Conservation (phyloP, 2,113 vertebrate species). For the Amia ocellicauda region DNA sequence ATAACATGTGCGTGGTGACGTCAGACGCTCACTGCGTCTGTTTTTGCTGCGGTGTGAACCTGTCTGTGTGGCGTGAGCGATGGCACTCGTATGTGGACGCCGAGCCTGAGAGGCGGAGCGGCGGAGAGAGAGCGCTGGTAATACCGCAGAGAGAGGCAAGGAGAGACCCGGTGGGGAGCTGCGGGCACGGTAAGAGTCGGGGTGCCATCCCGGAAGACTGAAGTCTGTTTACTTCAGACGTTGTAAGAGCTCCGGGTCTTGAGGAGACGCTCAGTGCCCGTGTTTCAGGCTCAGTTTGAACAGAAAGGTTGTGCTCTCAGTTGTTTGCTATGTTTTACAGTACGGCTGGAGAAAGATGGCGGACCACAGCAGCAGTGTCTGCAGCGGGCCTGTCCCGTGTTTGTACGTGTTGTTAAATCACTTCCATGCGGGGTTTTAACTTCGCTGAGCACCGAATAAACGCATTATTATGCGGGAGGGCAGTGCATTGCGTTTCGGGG, state of each 20-base stretch:
- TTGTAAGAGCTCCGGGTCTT: too few species aligned
- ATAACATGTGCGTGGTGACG: slow-evolving; percentile 12
- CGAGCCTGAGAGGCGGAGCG: slow-evolving; percentile 37
- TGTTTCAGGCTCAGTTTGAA: too few species aligned
- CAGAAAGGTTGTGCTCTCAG: neutral
- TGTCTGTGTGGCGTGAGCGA: slow-evolving; percentile 26
- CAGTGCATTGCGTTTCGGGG: too few species aligned
- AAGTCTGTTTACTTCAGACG: too few species aligned
- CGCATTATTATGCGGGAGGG: too few species aligned
- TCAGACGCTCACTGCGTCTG: slow-evolving; percentile 1
- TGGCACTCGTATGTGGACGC: slow-evolving; percentile 44
- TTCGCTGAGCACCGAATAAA: too few species aligned
- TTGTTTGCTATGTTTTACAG: slow-evolving; percentile 2
- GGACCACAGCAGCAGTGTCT: neutral
- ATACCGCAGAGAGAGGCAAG: slow-evolving; percentile 7
- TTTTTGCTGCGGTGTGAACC: slow-evolving; percentile 10
- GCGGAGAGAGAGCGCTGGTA: slow-evolving; percentile 11
- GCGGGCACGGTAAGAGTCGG: slow-evolving; percentile 37
- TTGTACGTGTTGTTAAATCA: neutral
- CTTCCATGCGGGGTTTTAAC: too few species aligned
- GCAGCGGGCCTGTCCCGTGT: slow-evolving; percentile 7
- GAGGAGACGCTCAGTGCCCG: too few species aligned
- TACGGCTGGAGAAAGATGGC: slow-evolving; percentile 11
- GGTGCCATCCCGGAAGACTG: neutral
- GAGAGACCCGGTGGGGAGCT: slow-evolving; percentile 21